These are phyloP conservation scores for Crematogaster levior DNA, from an alignment of 2,888 invertebrate genomes.

Conservation along the genomic window DNA sequence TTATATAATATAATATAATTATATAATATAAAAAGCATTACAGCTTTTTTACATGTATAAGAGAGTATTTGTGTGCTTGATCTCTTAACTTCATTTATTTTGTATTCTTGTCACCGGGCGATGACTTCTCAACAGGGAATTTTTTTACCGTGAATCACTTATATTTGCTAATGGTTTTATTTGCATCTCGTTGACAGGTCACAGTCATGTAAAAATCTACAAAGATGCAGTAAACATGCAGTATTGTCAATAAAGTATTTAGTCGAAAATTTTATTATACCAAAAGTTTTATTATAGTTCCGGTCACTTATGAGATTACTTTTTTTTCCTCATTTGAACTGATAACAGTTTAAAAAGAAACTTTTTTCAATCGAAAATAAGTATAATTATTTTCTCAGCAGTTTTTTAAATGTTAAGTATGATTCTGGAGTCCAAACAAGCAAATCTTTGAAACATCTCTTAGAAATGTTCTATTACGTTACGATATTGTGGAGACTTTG, in stretches of 20 bases:
- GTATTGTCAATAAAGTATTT: background rate
- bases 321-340: background rate
- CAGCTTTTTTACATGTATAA: background rate
- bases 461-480: background rate
- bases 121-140: background rate
- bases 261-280: background rate
- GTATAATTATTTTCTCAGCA: background rate
- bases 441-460: background rate
- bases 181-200: constrained; percentile 15
- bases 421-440: background rate
- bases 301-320: background rate
- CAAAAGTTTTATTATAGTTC: background rate
- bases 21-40: no score
- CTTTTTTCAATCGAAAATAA: background rate
- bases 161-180: background rate
- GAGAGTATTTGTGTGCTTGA: background rate
- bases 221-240: background rate
- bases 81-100: background rate
- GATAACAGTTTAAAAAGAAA: background rate
- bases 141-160: background rate
- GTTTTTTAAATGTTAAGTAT: background rate
- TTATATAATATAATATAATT: no score
- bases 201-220: background rate
- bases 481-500: background rate
- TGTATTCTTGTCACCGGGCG: background rate